phyloP scores from a whole-genome alignment of 2,113 vertebrate genomes.

The Helogale parvula region DNA sequence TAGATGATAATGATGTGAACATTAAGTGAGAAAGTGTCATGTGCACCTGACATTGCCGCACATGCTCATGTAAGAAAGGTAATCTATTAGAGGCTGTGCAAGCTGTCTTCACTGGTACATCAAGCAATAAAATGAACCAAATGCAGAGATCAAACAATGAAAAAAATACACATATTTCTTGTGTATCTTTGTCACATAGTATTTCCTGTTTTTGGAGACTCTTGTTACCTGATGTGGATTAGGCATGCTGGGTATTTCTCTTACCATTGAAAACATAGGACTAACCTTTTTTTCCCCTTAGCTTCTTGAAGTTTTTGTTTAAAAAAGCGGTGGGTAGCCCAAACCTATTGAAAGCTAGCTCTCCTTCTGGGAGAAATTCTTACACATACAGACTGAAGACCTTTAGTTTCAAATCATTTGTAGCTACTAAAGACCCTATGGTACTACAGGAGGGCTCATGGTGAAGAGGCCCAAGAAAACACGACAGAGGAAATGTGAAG shows the following conservation, averaged over 20 bases:
- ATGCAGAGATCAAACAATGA: neutral
- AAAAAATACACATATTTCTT: neutral
- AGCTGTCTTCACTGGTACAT: neutral
- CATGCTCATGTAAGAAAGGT: neutral
- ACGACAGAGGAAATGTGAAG: neutral
- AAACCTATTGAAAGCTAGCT: neutral
- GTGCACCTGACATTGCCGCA: neutral
- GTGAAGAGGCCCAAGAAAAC: neutral
- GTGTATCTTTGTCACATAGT: neutral
- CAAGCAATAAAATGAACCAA: neutral
- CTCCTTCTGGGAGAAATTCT: neutral
- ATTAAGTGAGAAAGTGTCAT: neutral
- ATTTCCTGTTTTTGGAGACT: conserved; percentile 7
- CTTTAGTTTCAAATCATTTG: neutral
- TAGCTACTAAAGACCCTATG: neutral
- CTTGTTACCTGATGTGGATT: neutral
- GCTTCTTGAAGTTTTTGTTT: neutral
- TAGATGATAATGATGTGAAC: neutral
- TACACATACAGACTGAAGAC: neutral
- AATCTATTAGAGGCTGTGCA: neutral
- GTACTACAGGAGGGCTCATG: neutral
- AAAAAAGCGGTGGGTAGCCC: neutral
- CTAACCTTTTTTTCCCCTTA: neutral
- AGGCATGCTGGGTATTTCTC: neutral
- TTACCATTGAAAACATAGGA: neutral